Conservation (phyloP, 1,140 invertebrate genomes). For the Homarus americanus region DNA sequence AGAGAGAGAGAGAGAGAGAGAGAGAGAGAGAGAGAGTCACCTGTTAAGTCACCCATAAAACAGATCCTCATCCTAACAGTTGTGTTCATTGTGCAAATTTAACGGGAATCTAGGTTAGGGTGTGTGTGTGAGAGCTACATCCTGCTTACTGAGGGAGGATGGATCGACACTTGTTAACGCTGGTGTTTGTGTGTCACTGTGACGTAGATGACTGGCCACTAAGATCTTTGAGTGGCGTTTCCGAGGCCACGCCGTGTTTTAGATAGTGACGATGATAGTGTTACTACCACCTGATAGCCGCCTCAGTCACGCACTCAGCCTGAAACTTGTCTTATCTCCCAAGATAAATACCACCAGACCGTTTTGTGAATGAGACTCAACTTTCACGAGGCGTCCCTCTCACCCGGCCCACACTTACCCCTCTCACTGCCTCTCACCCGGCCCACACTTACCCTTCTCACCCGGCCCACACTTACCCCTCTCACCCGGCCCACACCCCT, state of each 20-base stretch:
- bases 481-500: too few species aligned
- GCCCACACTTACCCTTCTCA: neutral
- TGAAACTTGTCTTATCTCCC: conserved; percentile 19
- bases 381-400: neutral
- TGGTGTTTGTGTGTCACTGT: too few species aligned
- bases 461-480: neutral
- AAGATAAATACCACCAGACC: conserved; percentile 4
- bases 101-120: conserved; percentile 1
- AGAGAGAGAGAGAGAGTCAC: too few species aligned
- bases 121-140: conserved; percentile 1
- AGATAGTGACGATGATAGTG: conserved; percentile 1
- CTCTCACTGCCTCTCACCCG: neutral
- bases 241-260: neutral
- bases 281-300: neutral
- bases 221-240: neutral
- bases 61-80: too few species aligned
- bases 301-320: neutral
- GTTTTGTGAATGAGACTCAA: conserved; percentile 20
- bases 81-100: too few species aligned
- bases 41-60: too few species aligned
- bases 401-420: neutral
- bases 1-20: too few species aligned
- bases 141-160: neutral
- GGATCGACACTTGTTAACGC: too few species aligned
- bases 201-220: too few species aligned